These are phyloP conservation scores for Sebastes glaucus DNA, from an alignment of 2,797 vertebrate species.

Conservation along the genomic window DNA sequence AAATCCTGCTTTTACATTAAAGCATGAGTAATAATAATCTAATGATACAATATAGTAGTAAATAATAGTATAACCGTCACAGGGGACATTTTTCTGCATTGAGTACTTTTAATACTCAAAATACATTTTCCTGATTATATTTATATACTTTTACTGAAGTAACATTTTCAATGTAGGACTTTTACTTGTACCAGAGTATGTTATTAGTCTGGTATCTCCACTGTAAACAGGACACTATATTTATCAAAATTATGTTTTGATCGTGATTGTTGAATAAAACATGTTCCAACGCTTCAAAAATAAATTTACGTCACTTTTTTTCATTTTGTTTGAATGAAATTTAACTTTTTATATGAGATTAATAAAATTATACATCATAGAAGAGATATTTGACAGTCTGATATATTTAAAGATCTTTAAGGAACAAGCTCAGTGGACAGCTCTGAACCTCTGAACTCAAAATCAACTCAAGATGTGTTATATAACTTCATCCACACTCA, in stretches of 20 bases:
- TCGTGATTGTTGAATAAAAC: neutral
- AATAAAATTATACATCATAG: neutral
- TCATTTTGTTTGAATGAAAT: neutral
- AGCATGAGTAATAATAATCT: too few relatives aligned
- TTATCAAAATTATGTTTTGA: neutral
- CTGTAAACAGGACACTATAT: neutral
- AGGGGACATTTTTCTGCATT: too few relatives aligned
- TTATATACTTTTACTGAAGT: too few relatives aligned
- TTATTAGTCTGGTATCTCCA: too few relatives aligned
- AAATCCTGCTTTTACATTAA: too few relatives aligned
- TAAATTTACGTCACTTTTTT: neutral
- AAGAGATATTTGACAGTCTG: neutral
- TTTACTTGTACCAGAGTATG: too few relatives aligned
- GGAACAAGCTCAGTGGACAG: too few relatives aligned
- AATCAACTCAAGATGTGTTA: neutral
- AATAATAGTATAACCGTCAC: too few relatives aligned
- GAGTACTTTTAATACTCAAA: too few relatives aligned
- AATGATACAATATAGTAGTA: too few relatives aligned
- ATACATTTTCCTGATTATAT: too few relatives aligned
- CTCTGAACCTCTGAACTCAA: neutral
- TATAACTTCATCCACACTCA: constrained; percentile 14
- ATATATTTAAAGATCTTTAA: neutral
- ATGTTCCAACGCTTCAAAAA: neutral
- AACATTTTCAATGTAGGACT: too few relatives aligned
- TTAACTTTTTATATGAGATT: neutral